phyloP scores from a whole-genome alignment of 2,888 invertebrate species.

The Candidula unifasciata region DNA sequence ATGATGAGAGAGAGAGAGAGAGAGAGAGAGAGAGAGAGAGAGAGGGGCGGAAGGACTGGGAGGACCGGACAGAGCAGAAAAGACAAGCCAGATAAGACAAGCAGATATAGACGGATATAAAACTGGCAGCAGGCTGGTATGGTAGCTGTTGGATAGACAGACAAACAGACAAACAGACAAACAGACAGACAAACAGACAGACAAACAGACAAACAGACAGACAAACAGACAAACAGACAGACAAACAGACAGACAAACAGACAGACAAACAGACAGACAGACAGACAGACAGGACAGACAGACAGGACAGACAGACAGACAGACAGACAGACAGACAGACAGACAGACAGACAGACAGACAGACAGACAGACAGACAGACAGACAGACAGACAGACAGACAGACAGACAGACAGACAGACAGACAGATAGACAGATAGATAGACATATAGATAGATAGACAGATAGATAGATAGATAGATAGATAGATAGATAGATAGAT shows the following conservation, averaged over 20 bases:
- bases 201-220: too few species aligned
- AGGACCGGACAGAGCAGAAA: not conserved
- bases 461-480: too few species aligned
- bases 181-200: too few species aligned
- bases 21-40: not conserved
- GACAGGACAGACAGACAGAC: too few species aligned
- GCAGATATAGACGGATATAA: not conserved
- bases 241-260: too few species aligned
- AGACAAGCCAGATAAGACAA: not conserved
- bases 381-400: not conserved
- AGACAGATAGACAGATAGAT: not conserved
- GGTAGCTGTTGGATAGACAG: not conserved
- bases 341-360: not conserved
- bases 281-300: too few species aligned
- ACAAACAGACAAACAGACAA: too few species aligned
- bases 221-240: too few species aligned
- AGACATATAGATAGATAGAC: too few species aligned
- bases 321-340: not conserved
- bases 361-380: not conserved
- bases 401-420: not conserved
- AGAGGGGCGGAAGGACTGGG: not conserved
- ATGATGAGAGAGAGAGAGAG: not conserved
- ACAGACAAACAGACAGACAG: too few species aligned
- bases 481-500: too few species aligned
- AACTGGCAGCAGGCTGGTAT: not conserved